Evolutionary conservation across 2,797 vertebrate species (phyloP), one percentile per base, ranked within the genome.

Genomic region (Zenarchopterus dispar): DNA sequence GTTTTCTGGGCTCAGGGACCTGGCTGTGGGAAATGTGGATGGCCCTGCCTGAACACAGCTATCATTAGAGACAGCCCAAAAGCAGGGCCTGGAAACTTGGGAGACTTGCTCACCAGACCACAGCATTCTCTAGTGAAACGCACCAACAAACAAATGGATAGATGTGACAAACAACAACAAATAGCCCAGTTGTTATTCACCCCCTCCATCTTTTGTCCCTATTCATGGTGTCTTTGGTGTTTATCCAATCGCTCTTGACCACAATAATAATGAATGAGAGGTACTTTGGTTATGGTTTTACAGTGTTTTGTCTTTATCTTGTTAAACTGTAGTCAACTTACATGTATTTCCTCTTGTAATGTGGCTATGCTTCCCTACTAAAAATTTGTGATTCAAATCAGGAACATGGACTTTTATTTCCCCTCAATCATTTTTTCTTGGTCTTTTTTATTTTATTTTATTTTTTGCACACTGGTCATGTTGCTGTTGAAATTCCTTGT

Each of bases 31-130:
- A 83, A 69, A 73, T 79, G 78, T 28, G 73, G 80, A 85, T 46
- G 56, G 75, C 67, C 62, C 59, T 71, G 85, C 82, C 77, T 82
- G 74, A 74, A 63, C 78, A 80, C 58, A 73, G 80, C 84, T 88
- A 89, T 90, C 81, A 90, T 91, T 90, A 91, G 47, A 80, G 63
- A 70, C 63, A 19, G 71, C 61, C 75, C 63, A 64, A 71, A 85
- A 83, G 43, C 49, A 58, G 69, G 74, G 62, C 59, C 69, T 84
- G 80, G 81, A 88, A 88, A 87, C 56, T 71, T 62, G 77, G 81
- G 80, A 83, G 75, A 62, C 62, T 6, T 52, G 63, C 82, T 82
- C 59, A 66, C 42, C 41, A 51, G 72, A 87, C 81, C 82, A 43
- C 84, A 85, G 58, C 41, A 68, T 70, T 78, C 77, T 77, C 57